Conservation (phyloP, 2,113 vertebrate species). For the Larimichthys polyactis region DNA sequence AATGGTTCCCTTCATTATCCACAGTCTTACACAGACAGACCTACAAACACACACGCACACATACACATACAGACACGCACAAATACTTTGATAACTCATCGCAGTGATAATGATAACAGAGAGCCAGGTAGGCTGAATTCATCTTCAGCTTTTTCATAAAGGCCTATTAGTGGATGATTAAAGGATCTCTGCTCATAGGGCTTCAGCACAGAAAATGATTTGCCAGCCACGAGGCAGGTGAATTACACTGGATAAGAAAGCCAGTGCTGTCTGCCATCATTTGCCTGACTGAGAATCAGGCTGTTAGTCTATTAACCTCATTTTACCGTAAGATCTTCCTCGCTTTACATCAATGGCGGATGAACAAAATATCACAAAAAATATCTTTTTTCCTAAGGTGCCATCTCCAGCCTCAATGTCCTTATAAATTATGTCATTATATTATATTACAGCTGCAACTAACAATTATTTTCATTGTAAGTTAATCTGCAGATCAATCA, state of each 20-base stretch:
- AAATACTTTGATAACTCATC: slow-evolving; percentile 78
- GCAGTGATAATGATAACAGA: slow-evolving; percentile 77
- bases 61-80: slow-evolving; percentile 54
- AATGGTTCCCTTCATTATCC: slow-evolving; percentile 61
- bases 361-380: slow-evolving; percentile 46
- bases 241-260: slow-evolving; percentile 76
- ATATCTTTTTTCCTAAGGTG: background rate
- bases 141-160: slow-evolving; percentile 83
- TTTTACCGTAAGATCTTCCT: slow-evolving; percentile 66
- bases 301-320: slow-evolving; percentile 79
- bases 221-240: slow-evolving; percentile 72
- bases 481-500: background rate
- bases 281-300: slow-evolving; percentile 70
- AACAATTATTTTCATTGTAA: slow-evolving; percentile 30
- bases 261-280: slow-evolving; percentile 74
- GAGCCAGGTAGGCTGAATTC: slow-evolving; percentile 79
- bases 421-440: slow-evolving; percentile 29
- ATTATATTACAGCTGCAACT: slow-evolving; percentile 4
- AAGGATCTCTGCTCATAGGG: slow-evolving; percentile 78
- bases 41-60: slow-evolving; percentile 45
- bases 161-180: slow-evolving; percentile 83
- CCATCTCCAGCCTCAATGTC: slow-evolving; percentile 15
- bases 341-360: slow-evolving; percentile 64
- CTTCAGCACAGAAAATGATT: slow-evolving; percentile 74
- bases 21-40: slow-evolving; percentile 45